phyloP scores from a whole-genome alignment of 2,113 vertebrate species.

The Thalassarche chlororhynchos region DNA sequence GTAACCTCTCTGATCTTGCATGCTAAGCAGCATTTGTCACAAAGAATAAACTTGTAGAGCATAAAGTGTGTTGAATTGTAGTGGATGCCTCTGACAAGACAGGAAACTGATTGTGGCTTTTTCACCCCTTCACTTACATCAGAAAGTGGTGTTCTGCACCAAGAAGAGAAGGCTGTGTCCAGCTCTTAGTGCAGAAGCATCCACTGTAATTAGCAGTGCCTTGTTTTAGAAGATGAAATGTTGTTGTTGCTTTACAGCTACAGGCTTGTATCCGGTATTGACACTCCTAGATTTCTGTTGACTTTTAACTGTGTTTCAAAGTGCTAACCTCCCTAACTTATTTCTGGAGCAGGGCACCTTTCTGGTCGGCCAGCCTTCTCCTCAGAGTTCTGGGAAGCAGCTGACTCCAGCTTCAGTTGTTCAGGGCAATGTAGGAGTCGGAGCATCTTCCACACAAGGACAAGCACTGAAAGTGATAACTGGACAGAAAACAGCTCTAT shows the following conservation, averaged over 20 bases:
- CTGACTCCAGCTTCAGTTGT: conserved; percentile 78
- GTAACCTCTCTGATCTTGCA: not conserved
- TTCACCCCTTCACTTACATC: not conserved
- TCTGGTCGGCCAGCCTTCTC: conserved; percentile 92
- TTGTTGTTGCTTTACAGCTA: not conserved
- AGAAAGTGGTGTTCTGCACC: not conserved
- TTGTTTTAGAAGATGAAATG: not conserved
- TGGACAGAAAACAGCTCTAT: conserved; percentile 92
- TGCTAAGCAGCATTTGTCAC: not conserved
- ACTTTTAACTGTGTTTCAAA: not conserved
- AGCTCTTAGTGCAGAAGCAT: not conserved
- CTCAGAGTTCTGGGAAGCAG: conserved; percentile 88
- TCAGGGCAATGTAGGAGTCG: conserved; percentile 75
- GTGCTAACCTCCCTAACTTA: not conserved
- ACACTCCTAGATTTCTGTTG: not conserved
- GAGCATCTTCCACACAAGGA: conserved; percentile 79
- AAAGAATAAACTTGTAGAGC: not conserved
- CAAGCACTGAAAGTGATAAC: conserved; percentile 92
- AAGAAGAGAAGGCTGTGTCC: not conserved
- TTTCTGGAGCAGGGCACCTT: conserved; percentile 88
- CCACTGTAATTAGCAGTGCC: not conserved
- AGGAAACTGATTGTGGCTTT: not conserved
- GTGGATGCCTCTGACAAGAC: not conserved
- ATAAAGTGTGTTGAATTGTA: not conserved
- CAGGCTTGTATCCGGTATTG: not conserved